These are phyloP conservation scores for Octopus sinensis DNA, from an alignment of 1,140 invertebrate genomes.

Conservation along the genomic window DNA sequence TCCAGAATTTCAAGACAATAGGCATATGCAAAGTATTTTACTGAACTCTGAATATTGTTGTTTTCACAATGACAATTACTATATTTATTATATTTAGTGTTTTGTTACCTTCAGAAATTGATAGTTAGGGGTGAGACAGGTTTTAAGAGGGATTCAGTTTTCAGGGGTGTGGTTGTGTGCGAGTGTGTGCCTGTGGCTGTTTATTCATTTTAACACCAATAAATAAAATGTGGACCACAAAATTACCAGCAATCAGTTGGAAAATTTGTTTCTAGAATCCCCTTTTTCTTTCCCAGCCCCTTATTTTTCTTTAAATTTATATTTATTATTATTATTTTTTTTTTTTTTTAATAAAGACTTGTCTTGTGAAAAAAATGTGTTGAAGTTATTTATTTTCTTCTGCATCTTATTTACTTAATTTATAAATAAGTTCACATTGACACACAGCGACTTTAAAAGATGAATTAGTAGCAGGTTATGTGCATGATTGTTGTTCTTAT, in stretches of 20 bases:
- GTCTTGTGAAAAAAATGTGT: constrained; percentile 1
- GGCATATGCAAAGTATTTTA: too few relatives aligned
- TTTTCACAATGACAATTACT: too few relatives aligned
- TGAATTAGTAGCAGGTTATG: background rate
- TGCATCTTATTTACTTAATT: constrained; percentile 1
- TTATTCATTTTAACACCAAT: constrained; percentile 14
- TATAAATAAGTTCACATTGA: background rate
- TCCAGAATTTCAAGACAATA: too few relatives aligned
- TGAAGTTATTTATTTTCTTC: background rate
- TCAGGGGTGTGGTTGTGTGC: constrained; percentile 7
- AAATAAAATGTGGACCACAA: constrained; percentile 17
- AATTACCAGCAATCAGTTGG: background rate
- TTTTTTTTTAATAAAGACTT: constrained; percentile 8
- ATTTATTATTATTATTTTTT: constrained; percentile 14
- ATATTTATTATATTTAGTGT: background rate
- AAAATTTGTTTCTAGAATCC: background rate
- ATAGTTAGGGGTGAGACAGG: background rate
- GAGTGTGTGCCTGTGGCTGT: constrained; percentile 9
- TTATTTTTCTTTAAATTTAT: constrained; percentile 11
- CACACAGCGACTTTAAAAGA: background rate
- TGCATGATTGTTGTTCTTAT: background rate
- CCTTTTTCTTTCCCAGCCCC: background rate
- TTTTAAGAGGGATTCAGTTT: background rate
- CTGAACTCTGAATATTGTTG: too few relatives aligned
- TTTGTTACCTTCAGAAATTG: background rate